These are phyloP conservation scores for Pseudomyrmex cubaensis DNA, from an alignment of 1,140 invertebrate genomes.

Conservation along the genomic window DNA sequence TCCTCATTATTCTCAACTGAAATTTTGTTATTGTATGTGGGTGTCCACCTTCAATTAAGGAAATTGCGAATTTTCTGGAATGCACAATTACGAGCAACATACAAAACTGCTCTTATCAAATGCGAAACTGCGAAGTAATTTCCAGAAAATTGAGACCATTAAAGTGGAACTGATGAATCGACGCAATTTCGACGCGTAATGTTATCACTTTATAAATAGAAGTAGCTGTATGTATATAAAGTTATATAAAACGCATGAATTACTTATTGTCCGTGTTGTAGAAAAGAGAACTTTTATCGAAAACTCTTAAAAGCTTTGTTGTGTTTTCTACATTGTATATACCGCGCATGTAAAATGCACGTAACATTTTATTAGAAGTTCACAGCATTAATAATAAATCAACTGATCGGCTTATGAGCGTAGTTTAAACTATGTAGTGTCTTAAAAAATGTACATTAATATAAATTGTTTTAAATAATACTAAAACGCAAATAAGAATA, in stretches of 20 bases:
- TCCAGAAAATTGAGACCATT: not conserved
- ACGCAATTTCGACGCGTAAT: not conserved
- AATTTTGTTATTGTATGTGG: not conserved
- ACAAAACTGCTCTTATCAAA: conserved; percentile 37
- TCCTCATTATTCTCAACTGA: conserved; percentile 1
- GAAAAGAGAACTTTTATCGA: conserved; percentile 45
- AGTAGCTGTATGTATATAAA: not conserved
- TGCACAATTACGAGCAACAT: not conserved
- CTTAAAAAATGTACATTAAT: too few relatives aligned
- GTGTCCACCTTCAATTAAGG: conserved; percentile 50
- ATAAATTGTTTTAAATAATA: not conserved
- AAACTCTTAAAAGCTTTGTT: not conserved
- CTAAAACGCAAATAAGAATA: not conserved
- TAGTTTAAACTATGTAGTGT: too few relatives aligned
- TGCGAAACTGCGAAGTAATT: not conserved
- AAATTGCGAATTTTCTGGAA: conserved; percentile 40
- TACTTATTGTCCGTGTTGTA: not conserved
- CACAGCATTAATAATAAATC: not conserved
- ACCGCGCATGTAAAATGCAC: not conserved
- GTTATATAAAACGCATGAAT: not conserved
- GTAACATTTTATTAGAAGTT: conserved; percentile 5
- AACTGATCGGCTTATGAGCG: not conserved
- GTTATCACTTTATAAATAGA: too few relatives aligned
- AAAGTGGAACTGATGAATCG: not conserved
- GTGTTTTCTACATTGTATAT: too few relatives aligned